A percentile compares a stretch with the other conserved stretches of the same genome.
Evolutionary conservation across 2,888 invertebrate species (phyloP).

Genomic region (Dicranocentrus wangi): DNA sequence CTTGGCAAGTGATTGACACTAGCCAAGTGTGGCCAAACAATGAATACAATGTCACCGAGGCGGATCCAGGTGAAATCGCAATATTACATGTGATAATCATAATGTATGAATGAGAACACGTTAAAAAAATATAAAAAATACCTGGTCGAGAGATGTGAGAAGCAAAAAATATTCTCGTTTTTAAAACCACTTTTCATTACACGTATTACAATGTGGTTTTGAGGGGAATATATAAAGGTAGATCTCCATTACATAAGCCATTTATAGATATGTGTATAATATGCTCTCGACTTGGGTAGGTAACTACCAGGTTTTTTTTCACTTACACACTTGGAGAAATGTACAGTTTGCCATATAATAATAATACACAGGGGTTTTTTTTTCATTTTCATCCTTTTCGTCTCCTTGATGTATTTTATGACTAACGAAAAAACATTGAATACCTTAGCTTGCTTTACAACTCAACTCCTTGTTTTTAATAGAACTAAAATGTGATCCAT

Average conservation of each 20-base stretch:
- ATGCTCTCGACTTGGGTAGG: too few relatives aligned
- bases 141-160: not conserved
- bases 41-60: conserved; percentile 72
- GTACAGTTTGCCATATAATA: too few relatives aligned
- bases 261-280: too few relatives aligned
- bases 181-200: conserved; percentile 52
- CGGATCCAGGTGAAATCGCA: conserved; percentile 70
- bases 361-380: too few relatives aligned
- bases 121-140: conserved; percentile 32
- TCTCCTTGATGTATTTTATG: conserved; percentile 34
- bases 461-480: conserved; percentile 55
- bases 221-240: too few relatives aligned
- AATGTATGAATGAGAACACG: conserved; percentile 38
- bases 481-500: conserved; percentile 43
- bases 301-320: too few relatives aligned
- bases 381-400: conserved; percentile 12
- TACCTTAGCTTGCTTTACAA: conserved; percentile 46
- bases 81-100: conserved; percentile 53
- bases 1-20: conserved; percentile 72
- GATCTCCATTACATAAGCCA: too few relatives aligned
- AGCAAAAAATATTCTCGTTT: conserved; percentile 31
- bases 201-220: not conserved
- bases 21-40: conserved; percentile 70
- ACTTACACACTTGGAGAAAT: too few relatives aligned
- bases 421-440: conserved; percentile 22